A percentile compares a stretch with the other conserved stretches of the same genome.
These are phyloP conservation scores for Neodiprion virginianus DNA, from an alignment of 1,140 invertebrate species.

Conservation along the genomic window DNA sequence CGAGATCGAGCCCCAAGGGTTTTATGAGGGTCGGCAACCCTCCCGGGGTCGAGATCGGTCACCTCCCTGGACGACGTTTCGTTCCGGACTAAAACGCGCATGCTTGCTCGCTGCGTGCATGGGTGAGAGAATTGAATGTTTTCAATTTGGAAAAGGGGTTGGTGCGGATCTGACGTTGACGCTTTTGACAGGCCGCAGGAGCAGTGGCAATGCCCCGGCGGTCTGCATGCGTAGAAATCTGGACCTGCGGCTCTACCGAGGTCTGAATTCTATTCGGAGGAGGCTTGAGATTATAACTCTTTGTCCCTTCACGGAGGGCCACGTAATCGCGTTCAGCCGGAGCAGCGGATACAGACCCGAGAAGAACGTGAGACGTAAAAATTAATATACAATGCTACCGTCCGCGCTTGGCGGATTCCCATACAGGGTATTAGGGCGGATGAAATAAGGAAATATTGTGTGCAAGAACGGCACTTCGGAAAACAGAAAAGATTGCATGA, in stretches of 20 bases:
- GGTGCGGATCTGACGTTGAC: conserved; percentile 1
- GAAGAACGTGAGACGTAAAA: no score
- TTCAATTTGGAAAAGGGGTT: not conserved
- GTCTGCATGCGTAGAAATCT: not conserved
- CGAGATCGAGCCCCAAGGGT: not conserved
- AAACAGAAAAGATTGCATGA: no score
- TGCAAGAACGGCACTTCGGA: no score
- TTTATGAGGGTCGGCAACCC: not conserved
- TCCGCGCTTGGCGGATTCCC: no score
- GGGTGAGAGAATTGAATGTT: conserved; percentile 2
- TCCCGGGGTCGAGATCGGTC: not conserved
- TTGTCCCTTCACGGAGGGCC: not conserved
- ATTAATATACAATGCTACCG: no score
- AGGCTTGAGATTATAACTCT: not conserved
- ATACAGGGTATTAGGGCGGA: no score
- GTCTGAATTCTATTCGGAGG: conserved; percentile 7
- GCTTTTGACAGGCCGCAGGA: not conserved
- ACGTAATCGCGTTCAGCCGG: not conserved
- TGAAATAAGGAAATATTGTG: no score
- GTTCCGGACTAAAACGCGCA: no score
- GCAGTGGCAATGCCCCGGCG: not conserved
- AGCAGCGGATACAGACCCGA: no score
- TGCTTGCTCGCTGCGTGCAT: not conserved
- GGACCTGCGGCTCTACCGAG: not conserved
- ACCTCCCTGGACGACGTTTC: not conserved